Conservation (phyloP, 2,797 vertebrate genomes). For the Hippocampus kuda region DNA sequence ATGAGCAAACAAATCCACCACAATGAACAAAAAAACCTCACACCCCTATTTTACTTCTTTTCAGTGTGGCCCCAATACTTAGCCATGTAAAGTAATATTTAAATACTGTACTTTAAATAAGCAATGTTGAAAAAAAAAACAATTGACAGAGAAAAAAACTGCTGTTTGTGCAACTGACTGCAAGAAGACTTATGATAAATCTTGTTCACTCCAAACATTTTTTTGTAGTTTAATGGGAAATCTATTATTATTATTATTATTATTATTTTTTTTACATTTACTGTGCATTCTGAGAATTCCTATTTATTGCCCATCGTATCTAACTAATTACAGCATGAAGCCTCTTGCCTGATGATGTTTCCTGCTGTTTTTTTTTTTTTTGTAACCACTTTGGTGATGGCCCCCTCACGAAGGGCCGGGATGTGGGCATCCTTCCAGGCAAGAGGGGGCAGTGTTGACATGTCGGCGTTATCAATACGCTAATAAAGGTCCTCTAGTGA, state of each 20-base stretch:
- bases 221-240: neutral
- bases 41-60: too few relatives aligned
- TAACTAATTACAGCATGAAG: conserved; percentile 56
- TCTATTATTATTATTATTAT: neutral
- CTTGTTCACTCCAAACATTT: neutral
- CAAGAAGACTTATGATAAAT: neutral
- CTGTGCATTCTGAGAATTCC: conserved; percentile 22
- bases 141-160: conserved; percentile 26
- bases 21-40: too few relatives aligned
- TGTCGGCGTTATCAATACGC: conserved; percentile 46
- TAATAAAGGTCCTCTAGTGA: conserved; percentile 55
- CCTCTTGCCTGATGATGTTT: conserved; percentile 37
- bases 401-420: conserved; percentile 21
- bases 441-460: conserved; percentile 40
- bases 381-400: conserved; percentile 30
- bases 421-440: conserved; percentile 42
- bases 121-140: too few relatives aligned
- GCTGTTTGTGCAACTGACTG: conserved; percentile 32
- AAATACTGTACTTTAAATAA: too few relatives aligned
- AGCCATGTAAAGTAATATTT: too few relatives aligned
- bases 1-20: too few relatives aligned
- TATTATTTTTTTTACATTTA: neutral
- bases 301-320: conserved; percentile 52
- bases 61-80: too few relatives aligned
- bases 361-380: conserved; percentile 46